These are phyloP conservation scores for Neoaliturus tenellus DNA, from an alignment of 2,888 invertebrate genomes.

Conservation along the genomic window DNA sequence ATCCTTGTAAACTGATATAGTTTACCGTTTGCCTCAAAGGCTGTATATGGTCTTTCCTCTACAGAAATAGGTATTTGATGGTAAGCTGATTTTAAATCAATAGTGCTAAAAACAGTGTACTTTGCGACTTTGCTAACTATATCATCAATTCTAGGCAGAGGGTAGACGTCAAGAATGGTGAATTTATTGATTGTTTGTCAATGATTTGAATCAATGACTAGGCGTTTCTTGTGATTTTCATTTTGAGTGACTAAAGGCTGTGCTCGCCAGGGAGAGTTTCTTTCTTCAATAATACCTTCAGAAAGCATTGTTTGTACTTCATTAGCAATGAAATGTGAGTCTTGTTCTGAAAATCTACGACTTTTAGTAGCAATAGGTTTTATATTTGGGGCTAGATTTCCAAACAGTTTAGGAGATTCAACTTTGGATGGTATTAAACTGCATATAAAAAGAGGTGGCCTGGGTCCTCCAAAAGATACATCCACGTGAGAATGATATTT, in stretches of 20 bases:
- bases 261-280: conserved; percentile 21
- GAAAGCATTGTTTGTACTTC: too few species aligned
- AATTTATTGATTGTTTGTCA: too few species aligned
- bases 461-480: neutral
- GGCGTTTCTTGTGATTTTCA: too few species aligned
- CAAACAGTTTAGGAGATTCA: neutral
- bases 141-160: too few species aligned
- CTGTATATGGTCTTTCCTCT: neutral
- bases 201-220: too few species aligned
- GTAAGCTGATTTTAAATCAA: neutral
- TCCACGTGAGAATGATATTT: neutral
- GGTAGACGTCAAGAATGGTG: too few species aligned
- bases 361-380: neutral
- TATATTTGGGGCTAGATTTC: neutral
- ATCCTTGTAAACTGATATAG: conserved; percentile 60
- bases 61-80: neutral
- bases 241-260: neutral
- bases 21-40: conserved; percentile 17
- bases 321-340: neutral
- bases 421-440: neutral
- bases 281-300: conserved; percentile 10
- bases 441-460: neutral
- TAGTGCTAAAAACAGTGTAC: neutral
- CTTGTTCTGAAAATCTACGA: neutral
- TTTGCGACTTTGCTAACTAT: too few species aligned